phyloP scores from a whole-genome alignment of 2,797 vertebrate species.

The Cossypha dichroa region DNA sequence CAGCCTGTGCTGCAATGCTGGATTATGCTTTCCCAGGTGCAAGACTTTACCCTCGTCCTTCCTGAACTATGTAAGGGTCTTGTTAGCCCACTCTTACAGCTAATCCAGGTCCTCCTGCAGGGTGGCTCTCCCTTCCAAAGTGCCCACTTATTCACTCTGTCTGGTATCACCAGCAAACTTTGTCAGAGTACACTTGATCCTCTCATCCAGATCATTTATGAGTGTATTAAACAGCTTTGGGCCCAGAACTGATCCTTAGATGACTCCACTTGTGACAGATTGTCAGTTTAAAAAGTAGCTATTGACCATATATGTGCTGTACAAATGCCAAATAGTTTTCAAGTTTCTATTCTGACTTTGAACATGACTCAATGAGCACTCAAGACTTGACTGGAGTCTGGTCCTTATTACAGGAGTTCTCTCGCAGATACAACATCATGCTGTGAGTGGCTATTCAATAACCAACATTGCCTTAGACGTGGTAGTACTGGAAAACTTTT shows the following conservation, averaged over 20 bases:
- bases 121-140: neutral
- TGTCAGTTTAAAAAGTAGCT: neutral
- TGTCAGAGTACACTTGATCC: neutral
- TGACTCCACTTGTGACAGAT: neutral
- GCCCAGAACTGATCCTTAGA: neutral
- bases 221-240: neutral
- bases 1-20: neutral
- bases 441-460: neutral
- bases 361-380: neutral
- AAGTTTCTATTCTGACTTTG: neutral
- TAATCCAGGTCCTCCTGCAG: neutral
- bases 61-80: neutral
- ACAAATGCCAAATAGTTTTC: neutral
- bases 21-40: neutral
- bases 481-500: neutral
- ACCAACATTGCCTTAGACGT: neutral
- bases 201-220: neutral
- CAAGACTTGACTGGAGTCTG: neutral
- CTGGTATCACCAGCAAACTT: neutral
- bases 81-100: neutral
- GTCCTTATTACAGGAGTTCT: neutral
- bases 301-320: neutral
- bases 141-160: fast-evolving
- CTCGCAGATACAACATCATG: neutral
- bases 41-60: neutral